These are phyloP conservation scores for Platyrinchus mystaceus DNA, from an alignment of 2,797 vertebrate genomes.

Conservation along the genomic window DNA sequence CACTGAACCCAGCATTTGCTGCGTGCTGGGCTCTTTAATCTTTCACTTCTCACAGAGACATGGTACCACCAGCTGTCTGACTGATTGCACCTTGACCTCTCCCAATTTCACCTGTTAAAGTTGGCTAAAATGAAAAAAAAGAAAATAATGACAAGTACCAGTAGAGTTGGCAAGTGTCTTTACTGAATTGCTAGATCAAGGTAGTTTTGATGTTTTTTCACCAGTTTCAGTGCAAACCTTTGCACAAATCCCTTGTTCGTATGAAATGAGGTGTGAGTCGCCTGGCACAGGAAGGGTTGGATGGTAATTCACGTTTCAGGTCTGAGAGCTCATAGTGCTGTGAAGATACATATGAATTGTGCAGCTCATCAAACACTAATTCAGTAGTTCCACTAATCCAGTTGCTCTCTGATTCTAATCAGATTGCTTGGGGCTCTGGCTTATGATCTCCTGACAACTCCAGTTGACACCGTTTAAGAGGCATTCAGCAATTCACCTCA, in stretches of 20 bases:
- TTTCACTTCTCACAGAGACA: background rate
- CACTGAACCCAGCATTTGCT: background rate
- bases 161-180: background rate
- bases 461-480: conserved; percentile 50
- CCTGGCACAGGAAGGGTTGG: background rate
- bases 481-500: background rate
- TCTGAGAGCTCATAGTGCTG: background rate
- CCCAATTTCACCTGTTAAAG: background rate
- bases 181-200: background rate
- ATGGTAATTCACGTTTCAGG: background rate
- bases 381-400: conserved; percentile 33
- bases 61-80: background rate
- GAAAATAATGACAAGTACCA: background rate
- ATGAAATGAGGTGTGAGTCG: background rate
- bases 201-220: background rate
- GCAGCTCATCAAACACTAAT: conserved; percentile 44
- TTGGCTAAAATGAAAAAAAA: background rate
- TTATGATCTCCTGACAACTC: conserved; percentile 51
- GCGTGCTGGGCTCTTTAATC: background rate
- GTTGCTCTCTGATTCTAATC: conserved; percentile 49
- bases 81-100: background rate
- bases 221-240: background rate
- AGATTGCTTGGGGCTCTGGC: conserved; percentile 50
- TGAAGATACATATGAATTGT: background rate
- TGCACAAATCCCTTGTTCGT: background rate